These are phyloP conservation scores for Pteronura brasiliensis DNA, from an alignment of 2,113 vertebrate genomes.

Conservation along the genomic window DNA sequence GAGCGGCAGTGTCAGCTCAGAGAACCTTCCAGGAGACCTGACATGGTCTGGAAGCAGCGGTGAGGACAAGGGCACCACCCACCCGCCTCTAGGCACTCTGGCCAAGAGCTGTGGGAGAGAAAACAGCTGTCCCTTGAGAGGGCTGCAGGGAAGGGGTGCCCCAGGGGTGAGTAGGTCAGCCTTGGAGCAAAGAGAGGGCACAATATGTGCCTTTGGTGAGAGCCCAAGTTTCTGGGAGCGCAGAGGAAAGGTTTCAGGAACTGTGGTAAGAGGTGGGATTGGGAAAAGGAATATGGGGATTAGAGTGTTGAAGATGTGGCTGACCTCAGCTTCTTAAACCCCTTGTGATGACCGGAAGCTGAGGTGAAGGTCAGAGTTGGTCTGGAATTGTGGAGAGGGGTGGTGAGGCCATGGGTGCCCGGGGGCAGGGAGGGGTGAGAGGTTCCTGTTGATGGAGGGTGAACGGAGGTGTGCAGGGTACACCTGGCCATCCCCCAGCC, in stretches of 20 bases:
- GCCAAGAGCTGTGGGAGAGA: neutral
- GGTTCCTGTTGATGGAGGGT: too few relatives aligned
- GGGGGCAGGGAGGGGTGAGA: neutral
- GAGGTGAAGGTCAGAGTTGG: neutral
- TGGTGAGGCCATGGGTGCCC: neutral
- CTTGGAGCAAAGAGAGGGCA: neutral
- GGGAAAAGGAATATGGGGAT: neutral
- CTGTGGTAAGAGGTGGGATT: neutral
- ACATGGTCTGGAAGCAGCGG: neutral
- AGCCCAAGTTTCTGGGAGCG: neutral
- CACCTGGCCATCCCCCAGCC: neutral
- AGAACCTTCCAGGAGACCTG: neutral
- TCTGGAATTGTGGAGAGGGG: neutral
- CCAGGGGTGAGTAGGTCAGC: neutral
- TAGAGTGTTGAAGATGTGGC: neutral
- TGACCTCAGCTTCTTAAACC: neutral
- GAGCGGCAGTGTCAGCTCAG: neutral
- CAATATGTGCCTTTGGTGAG: neutral
- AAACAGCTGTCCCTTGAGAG: neutral
- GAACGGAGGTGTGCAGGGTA: too few relatives aligned
- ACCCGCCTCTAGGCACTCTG: neutral
- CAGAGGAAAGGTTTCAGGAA: neutral
- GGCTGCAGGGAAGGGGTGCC: neutral
- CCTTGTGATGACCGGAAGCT: neutral
- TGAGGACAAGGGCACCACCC: neutral